Evolutionary conservation across 2,888 invertebrate species (phyloP).

Genomic region (Lissonota sp.): DNA sequence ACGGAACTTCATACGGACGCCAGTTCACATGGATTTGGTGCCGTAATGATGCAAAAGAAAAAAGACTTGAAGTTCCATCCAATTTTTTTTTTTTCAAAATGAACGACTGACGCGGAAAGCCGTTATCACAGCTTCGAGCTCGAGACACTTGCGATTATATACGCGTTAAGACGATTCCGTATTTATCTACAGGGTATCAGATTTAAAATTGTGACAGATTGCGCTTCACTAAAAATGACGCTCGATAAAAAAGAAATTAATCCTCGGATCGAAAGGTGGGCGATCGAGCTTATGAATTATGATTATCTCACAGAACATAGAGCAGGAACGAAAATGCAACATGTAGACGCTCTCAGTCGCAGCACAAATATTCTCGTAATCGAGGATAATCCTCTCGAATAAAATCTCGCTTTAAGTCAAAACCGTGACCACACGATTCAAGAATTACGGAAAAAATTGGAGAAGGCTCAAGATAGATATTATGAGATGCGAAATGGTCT

Average conservation of each 20-base stretch:
- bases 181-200: constrained; percentile 70
- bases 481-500: constrained; percentile 67
- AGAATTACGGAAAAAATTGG: constrained; percentile 34
- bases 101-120: constrained; percentile 70
- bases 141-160: constrained; percentile 69
- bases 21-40: constrained; percentile 73
- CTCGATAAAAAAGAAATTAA: constrained; percentile 74
- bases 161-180: constrained; percentile 68
- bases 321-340: constrained; percentile 66
- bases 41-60: constrained; percentile 76
- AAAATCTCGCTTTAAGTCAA: constrained; percentile 54
- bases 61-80: constrained; percentile 71
- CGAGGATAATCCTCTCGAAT: constrained; percentile 60
- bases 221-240: constrained; percentile 69
- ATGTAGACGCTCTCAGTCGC: constrained; percentile 73
- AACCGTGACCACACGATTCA: constrained; percentile 37
- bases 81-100: constrained; percentile 75
- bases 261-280: constrained; percentile 74
- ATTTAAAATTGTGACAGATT: constrained; percentile 75
- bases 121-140: constrained; percentile 77
- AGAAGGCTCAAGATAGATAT: constrained; percentile 40
- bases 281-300: constrained; percentile 68
- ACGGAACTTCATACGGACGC: constrained; percentile 79
- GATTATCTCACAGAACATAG: constrained; percentile 70
- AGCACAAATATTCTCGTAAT: constrained; percentile 10